Base-by-base conservation (phyloP, 2,113 vertebrate genomes). In the Hoplias malabaricus region DNA sequence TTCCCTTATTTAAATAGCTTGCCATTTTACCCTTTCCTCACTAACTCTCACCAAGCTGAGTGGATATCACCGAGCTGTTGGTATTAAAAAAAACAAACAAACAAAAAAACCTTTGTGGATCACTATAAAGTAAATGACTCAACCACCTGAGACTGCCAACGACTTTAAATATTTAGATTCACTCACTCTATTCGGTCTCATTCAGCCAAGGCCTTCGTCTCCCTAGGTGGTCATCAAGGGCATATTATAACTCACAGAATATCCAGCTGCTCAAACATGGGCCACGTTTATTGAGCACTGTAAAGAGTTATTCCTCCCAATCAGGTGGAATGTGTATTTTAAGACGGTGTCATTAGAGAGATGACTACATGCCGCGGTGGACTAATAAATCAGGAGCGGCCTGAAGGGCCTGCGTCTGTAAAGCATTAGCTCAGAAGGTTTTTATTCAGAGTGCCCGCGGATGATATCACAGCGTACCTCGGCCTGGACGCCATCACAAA, bases 261-360 rank as follows among this genome's bases (percentile, higher is more conserved):
- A 46, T 73, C 72, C 46, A 75, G 54, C 69, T 54, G 76, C 54
- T 68, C 23, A 80, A 79, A 56, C 73, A 66, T 67, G 11, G 43
- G 72, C 42, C 61, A 36, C 69, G 48, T 73, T 78, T 53, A 62
- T 82, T 54, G 62, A 71, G 56, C 59, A 71, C 40, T 71, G 77
- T 74, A 73, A 67, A 77, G 43, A 27, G 66, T 72, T 69, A 80
- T 75, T 82, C 66, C 69, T 25, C 6, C 34, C 63, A 79, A 79
- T 73, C 71, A 65, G 68, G 62, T 79, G 76, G 76, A 79, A 76
- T 78, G 63, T 74, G 46, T 78, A 61, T 79, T 81, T 75, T 75
- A 76, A 73, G 70, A 67, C 19, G 10, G 73, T 75, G 53, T 69
- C 43, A 48, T 84, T 80, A 75, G 56, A 71, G 54, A 42, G 27